Evolutionary conservation across 2,888 invertebrate species (phyloP).

Genomic region (Limenitis camilla): DNA sequence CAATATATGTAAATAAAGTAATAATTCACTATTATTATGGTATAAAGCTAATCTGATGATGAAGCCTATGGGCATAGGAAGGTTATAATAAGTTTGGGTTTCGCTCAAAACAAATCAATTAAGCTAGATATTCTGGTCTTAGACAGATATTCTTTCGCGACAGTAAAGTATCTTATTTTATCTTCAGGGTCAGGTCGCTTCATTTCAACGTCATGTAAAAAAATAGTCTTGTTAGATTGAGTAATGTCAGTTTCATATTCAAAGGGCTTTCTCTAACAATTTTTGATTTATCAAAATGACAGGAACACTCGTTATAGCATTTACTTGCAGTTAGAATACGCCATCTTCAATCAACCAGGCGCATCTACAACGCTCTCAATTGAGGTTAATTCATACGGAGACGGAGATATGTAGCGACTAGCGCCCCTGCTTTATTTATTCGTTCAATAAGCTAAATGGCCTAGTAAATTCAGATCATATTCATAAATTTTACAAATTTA

Average conservation of each 20-base stretch:
- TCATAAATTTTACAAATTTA: conserved; percentile 24
- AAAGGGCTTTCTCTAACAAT: conserved; percentile 1
- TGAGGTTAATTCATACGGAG: conserved; percentile 72
- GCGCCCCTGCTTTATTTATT: conserved; percentile 67
- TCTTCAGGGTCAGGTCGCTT: too few species aligned
- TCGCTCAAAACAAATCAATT: too few species aligned
- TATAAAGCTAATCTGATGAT: too few species aligned
- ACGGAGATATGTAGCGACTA: conserved; percentile 58
- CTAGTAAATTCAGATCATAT: conserved; percentile 36
- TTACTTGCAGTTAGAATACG: conserved; percentile 49
- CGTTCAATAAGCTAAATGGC: conserved; percentile 64
- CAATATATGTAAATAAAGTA: too few species aligned
- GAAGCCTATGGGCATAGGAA: too few species aligned
- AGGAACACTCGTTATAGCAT: conserved; percentile 28
- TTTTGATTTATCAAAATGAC: conserved; percentile 41
- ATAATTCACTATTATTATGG: too few species aligned
- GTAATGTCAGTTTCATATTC: neutral
- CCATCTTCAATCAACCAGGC: conserved; percentile 70
- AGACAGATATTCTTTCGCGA: too few species aligned
- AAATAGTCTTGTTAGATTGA: neutral
- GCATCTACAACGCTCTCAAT: conserved; percentile 68
- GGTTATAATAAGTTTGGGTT: too few species aligned
- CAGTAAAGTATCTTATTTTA: too few species aligned
- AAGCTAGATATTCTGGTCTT: too few species aligned
- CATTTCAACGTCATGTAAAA: too few species aligned